These are phyloP conservation scores for Odocoileus virginianus DNA, from an alignment of 2,113 vertebrate species.

Conservation along the genomic window DNA sequence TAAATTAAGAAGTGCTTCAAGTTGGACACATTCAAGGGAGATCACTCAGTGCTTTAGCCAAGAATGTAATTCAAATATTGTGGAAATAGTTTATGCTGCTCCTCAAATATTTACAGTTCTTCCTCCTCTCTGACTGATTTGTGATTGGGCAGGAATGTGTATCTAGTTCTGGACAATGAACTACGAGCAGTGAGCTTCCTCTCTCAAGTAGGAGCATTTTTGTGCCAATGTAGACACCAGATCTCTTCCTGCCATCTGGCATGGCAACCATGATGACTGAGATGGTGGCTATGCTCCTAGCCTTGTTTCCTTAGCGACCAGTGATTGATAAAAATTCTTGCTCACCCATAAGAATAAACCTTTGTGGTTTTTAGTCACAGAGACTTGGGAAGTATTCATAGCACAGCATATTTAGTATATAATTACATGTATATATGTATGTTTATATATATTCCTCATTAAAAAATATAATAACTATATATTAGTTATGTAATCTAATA, in stretches of 20 bases:
- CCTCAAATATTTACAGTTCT: neutral
- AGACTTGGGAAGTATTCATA: neutral
- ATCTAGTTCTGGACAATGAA: neutral
- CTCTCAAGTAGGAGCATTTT: neutral
- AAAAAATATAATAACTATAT: neutral
- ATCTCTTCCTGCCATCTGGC: neutral
- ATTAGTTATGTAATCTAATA: neutral
- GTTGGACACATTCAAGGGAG: neutral
- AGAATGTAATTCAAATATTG: neutral
- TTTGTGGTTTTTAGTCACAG: neutral
- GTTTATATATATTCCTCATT: no score
- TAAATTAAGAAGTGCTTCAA: neutral
- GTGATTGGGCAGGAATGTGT: neutral
- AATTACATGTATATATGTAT: neutral
- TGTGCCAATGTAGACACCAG: no score
- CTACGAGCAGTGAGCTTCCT: neutral
- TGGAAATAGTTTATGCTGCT: neutral
- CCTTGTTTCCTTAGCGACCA: neutral
- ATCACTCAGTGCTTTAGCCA: neutral
- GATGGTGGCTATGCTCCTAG: neutral
- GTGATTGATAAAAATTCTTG: neutral
- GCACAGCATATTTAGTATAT: neutral
- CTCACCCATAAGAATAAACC: neutral
- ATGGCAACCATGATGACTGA: neutral
- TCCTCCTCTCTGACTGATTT: neutral